Evolutionary conservation across 2,113 vertebrate genomes (phyloP).

Genomic region (Erythrolamprus reginae): DNA sequence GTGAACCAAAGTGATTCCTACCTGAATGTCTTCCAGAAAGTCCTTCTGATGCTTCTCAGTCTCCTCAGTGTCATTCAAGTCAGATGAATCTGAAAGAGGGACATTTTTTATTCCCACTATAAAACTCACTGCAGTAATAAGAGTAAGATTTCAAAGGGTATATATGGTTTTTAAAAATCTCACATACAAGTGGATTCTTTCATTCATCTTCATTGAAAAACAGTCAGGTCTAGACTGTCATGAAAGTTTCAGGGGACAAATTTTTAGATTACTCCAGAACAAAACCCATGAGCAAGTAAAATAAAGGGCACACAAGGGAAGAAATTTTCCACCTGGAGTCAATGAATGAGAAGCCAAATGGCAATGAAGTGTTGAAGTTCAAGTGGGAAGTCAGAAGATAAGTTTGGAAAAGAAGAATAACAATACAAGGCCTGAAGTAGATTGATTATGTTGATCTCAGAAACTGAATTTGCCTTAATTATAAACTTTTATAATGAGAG

Average conservation of each 20-base stretch:
- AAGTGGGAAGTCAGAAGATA: not conserved
- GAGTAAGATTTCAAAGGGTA: not conserved
- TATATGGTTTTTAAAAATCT: not conserved
- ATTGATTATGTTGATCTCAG: not conserved
- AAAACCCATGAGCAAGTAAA: not conserved
- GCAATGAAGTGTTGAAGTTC: not conserved
- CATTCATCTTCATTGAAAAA: not conserved
- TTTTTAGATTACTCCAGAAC: not conserved
- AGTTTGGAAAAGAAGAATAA: not conserved
- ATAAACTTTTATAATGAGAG: not conserved
- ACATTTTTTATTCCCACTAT: not conserved
- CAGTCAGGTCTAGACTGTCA: not conserved
- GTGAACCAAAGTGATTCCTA: slow-evolving; percentile 32
- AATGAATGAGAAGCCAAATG: not conserved
- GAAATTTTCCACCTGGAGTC: not conserved
- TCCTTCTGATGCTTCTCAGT: slow-evolving; percentile 78
- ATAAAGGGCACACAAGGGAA: not conserved
- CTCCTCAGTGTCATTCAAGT: slow-evolving; percentile 73
- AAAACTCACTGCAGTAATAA: not conserved
- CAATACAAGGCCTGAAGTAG: not conserved
- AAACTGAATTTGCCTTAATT: not conserved
- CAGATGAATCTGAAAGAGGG: slow-evolving; percentile 66
- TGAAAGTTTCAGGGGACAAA: not conserved
- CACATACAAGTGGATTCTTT: not conserved
- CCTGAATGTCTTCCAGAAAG: slow-evolving; percentile 90